Evolutionary conservation across 1,140 invertebrate genomes (phyloP).

Genomic region (Apolygus lucorum): DNA sequence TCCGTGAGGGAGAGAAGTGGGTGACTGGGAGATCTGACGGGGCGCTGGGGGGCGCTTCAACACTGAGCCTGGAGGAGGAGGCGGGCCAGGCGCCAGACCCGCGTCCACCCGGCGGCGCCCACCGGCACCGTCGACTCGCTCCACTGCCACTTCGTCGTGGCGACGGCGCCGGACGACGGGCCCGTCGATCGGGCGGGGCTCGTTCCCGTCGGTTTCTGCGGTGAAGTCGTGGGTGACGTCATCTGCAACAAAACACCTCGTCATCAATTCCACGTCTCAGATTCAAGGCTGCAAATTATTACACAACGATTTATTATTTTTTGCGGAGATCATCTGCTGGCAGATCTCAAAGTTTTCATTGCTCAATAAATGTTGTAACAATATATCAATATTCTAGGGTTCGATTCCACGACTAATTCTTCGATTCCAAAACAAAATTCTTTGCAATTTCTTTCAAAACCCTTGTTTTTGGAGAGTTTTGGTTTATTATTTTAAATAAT

Average conservation of each 20-base stretch:
- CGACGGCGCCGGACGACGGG: conserved; percentile 1
- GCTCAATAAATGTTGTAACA: too few relatives aligned
- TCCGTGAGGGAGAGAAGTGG: not conserved
- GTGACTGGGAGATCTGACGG: not conserved
- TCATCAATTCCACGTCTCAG: too few relatives aligned
- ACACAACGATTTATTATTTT: too few relatives aligned
- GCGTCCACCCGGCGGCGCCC: conserved; percentile 32
- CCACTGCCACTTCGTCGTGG: conserved; percentile 33
- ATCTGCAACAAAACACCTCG: conserved; percentile 32
- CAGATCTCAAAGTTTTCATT: too few relatives aligned
- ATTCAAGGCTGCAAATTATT: too few relatives aligned
- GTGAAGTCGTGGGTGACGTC: conserved; percentile 33
- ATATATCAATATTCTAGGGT: too few relatives aligned
- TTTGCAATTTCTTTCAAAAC: too few relatives aligned
- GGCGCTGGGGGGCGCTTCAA: conserved; percentile 17
- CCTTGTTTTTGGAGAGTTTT: too few relatives aligned
- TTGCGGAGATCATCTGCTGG: too few relatives aligned
- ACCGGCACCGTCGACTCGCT: conserved; percentile 30
- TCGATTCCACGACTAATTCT: too few relatives aligned
- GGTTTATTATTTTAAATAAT: too few relatives aligned
- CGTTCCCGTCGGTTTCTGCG: conserved; percentile 30
- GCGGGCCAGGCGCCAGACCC: conserved; percentile 33
- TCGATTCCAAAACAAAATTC: too few relatives aligned
- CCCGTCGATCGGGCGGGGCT: conserved; percentile 9
- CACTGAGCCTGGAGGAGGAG: conserved; percentile 33